phyloP scores from a whole-genome alignment of 2,113 vertebrate species.

The Myiagra hebetior region DNA sequence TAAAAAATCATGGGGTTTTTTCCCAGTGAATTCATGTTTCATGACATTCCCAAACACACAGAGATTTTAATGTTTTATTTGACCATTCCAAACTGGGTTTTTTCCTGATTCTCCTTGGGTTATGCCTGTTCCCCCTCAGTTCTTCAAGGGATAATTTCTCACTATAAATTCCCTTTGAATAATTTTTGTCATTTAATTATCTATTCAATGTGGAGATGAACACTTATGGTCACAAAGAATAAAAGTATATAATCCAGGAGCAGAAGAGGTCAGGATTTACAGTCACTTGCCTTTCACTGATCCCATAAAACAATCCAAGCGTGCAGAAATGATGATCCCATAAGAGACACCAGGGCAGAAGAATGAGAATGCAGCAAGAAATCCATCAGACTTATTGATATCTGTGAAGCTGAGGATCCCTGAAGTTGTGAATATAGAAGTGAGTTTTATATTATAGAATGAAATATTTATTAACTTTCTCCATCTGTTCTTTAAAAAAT shows the following conservation, averaged over 20 bases:
- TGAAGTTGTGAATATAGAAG: conserved; percentile 63
- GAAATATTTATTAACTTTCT: conserved; percentile 69
- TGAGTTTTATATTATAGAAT: conserved; percentile 63
- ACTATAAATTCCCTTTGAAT: conserved; percentile 50
- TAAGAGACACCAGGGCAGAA: conserved; percentile 42
- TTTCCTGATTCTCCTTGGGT: not conserved
- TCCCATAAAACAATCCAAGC: conserved; percentile 66
- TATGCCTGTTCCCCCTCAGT: not conserved
- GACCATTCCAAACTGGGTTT: not conserved
- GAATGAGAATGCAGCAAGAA: conserved; percentile 35
- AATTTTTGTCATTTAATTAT: conserved; percentile 68
- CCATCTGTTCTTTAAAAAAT: conserved; percentile 66
- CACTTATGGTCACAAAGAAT: conserved; percentile 55
- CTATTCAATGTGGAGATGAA: conserved; percentile 44
- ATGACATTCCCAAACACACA: not conserved
- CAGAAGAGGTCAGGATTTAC: conserved; percentile 61
- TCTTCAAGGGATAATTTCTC: conserved; percentile 26
- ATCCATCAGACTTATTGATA: conserved; percentile 65
- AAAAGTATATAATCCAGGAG: conserved; percentile 57
- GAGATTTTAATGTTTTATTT: not conserved
- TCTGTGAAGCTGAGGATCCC: conserved; percentile 38
- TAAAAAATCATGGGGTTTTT: not conserved
- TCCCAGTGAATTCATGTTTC: not conserved
- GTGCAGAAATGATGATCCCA: conserved; percentile 58
- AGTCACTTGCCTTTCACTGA: conserved; percentile 48